Base-by-base conservation (phyloP, 1,140 invertebrate genomes). In the Camponotus pennsylvanicus region DNA sequence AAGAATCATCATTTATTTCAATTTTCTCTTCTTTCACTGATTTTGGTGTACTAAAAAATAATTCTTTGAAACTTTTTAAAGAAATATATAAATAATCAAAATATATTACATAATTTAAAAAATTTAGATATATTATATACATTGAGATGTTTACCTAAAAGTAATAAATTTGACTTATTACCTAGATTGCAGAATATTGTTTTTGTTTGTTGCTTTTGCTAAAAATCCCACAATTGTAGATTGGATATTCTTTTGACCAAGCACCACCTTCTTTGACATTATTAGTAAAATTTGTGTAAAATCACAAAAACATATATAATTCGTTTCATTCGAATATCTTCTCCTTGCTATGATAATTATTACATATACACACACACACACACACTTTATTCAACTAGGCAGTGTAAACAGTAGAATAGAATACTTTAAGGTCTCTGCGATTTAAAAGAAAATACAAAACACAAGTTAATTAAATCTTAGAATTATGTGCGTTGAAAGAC, bases 141-240 rank as follows among this genome's bases (percentile, higher is more conserved):
- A 0, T 71, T 45, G 15, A 13, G 7, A 52, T 34, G 55, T 55
- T n/a, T 11, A 42, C 55, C 49, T 18, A 63, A 70, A 42, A 0
- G 3, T 6, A 40, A 27, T 75, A 85, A 67, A 13, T 55, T 21
- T 13, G 34, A 27, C 3, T n/a, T 70, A 90, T n/a, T 70, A 90
- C 89, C 88, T 88, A n/a, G 79, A 78, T 13, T 71, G 21, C 11
- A 37, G 0, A 45, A 18, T 11, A n/a, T 55, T 55, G 5, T 37
- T 32, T 49, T 90, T 57, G 37, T 45, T 59, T 18, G 57, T 59
- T 21, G 75, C 52, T 52, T 42, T 82, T 37, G 67, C 40, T 18
- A 90, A 63, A 87, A 88, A 91, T 77, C 73, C 71, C 18, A 49
- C 59, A 73, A 91, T 80, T 6, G 85, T 84, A 37, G 87, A 87